Conservation (phyloP, 1,140 invertebrate genomes). For the Delia radicum region DNA sequence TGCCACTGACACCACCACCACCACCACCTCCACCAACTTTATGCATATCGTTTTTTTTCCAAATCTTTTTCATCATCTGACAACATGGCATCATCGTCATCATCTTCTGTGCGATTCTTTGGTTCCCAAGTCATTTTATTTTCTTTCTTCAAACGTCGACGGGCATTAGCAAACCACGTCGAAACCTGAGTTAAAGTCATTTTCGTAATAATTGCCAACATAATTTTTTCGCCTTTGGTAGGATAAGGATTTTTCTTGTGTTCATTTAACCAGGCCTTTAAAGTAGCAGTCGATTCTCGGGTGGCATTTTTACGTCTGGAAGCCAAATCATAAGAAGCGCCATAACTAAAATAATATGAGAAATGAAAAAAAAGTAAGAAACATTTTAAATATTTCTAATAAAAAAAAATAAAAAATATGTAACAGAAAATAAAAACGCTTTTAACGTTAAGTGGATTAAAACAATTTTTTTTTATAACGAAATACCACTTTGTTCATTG, state of each 20-base stretch:
- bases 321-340: conserved; percentile 89
- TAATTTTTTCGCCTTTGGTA: conserved; percentile 94
- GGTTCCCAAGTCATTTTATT: conserved; percentile 98
- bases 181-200: conserved; percentile 96
- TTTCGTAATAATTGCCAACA: conserved; percentile 93
- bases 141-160: conserved; percentile 89
- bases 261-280: conserved; percentile 95
- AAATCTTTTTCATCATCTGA: conserved; percentile 86
- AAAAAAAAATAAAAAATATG: neutral
- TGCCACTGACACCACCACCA: conserved; percentile 7
- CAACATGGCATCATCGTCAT: conserved; percentile 84
- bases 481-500: neutral
- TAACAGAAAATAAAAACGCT: neutral
- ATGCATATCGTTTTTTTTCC: conserved; percentile 69
- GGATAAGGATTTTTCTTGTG: conserved; percentile 97
- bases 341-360: conserved; percentile 69
- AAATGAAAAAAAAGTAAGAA: conserved; percentile 12
- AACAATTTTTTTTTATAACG: neutral
- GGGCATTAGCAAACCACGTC: conserved; percentile 95
- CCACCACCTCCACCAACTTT: conserved; percentile 53
- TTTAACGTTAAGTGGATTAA: neutral
- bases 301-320: conserved; percentile 96
- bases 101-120: conserved; percentile 87
- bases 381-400: neutral
- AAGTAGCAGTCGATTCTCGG: conserved; percentile 90